phyloP scores from a whole-genome alignment of 2,888 invertebrate genomes.

The Therioaphis trifolii region DNA sequence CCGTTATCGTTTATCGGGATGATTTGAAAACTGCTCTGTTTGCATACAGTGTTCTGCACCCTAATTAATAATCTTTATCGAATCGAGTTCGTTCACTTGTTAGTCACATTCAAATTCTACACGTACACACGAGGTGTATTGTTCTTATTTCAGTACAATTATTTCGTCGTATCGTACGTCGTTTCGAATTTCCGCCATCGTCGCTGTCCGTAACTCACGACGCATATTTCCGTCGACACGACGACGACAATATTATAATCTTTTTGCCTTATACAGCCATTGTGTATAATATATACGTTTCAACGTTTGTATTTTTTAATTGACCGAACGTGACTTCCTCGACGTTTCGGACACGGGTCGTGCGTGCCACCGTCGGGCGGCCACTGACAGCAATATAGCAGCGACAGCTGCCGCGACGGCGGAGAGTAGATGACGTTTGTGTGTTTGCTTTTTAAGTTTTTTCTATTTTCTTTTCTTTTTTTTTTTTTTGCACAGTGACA shows the following conservation, averaged over 20 bases:
- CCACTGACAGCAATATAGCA: not conserved
- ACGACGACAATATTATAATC: conserved; percentile 51
- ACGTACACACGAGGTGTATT: too few relatives aligned
- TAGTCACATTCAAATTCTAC: too few relatives aligned
- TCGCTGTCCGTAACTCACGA: conserved; percentile 17
- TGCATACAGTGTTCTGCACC: too few relatives aligned
- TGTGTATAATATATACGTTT: conserved; percentile 43
- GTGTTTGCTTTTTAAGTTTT: not conserved
- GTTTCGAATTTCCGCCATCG: conserved; percentile 47
- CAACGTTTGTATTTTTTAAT: conserved; percentile 58
- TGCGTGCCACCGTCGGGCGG: conserved; percentile 34
- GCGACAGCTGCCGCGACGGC: not conserved
- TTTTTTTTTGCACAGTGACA: not conserved
- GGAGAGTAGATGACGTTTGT: not conserved
- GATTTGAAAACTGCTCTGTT: too few relatives aligned
- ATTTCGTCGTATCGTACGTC: not conserved
- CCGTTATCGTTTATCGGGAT: too few relatives aligned
- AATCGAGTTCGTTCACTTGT: too few relatives aligned
- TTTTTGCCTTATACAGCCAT: not conserved
- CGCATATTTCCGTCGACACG: conserved; percentile 42
- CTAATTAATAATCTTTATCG: too few relatives aligned
- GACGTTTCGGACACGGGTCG: conserved; percentile 57
- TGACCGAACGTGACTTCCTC: conserved; percentile 61
- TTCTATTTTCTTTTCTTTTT: not conserved
- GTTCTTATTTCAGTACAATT: too few relatives aligned